Base-by-base conservation (phyloP, 1,140 invertebrate species). In the Drosophila subobscura region DNA sequence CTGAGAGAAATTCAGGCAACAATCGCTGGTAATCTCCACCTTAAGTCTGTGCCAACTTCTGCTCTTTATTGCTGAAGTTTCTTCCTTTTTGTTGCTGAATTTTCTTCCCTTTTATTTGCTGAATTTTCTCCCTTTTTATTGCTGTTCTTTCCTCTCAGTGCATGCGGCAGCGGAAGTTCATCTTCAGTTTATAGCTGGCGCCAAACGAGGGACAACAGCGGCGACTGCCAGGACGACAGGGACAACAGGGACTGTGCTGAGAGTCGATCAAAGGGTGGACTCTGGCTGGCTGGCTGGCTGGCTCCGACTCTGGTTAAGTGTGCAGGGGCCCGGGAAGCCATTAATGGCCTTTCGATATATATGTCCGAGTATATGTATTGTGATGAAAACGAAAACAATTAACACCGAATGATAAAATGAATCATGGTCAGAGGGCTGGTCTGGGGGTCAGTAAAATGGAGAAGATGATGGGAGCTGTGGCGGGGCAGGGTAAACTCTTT, bases 301-400 rank as follows among this genome's bases (percentile, higher is more conserved):
- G 16, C 16, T 20, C 47, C 23, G 7, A 20, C 16, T 20, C 16
- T 53, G 20, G 45, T 37, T 37, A 37, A n/a, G 3, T 51, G 49
- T n/a, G 23, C 49, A 25, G 7, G 40, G 20, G 16, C 16, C 49
- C 56, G 40, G 50, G 67, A 37, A 66, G 42, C 66, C 83, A 89
- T 86, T 88, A 89, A 76, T 72, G 74, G 65, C 49, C 65, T 47
- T 75, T 76, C 83, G 71, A 86, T 88, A 88, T 20, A 20, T 20
- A 20, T 20, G 16, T 20, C 16, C 16, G 16, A 20, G 16, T 20
- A 20, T 77, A 68, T 83, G 78, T 88, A 77, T 78, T 88, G 74
- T 72, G 83, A 81, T 86, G 78, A 71, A 77, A 88, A 88, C 78
- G 83, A 88, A 88, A 88, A 88, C 83, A 88, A 88, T 88, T 88